Base-by-base conservation (phyloP, 2,797 vertebrate genomes). In the Otolemur crassicaudatus region DNA sequence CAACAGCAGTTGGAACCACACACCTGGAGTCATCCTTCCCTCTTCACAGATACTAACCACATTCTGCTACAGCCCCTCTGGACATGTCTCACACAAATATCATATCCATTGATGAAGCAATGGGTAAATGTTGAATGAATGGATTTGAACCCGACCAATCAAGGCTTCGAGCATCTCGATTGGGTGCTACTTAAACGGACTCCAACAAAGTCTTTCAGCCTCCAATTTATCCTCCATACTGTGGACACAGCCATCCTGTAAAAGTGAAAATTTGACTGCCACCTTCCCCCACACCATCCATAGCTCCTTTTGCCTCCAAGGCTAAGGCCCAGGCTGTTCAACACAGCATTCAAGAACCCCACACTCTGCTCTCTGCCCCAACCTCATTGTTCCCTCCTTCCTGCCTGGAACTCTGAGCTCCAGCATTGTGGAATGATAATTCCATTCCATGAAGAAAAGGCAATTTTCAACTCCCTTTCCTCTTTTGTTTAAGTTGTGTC, bases 321-420 rank as follows among this genome's bases (percentile, higher is more conserved):
- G 79, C 61, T 60, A 20, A 25, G 11, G 34, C 40, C 43, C 70
- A 29, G 13, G 31, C 53, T 9, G 6, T 46, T 61, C 43, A 2
- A 29, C 0, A 2, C 3, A 4, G 17, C 82, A 79, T 7, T 49
- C 4, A 37, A n/a, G 25, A 29, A 1, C 27, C 29, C 20, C 11
- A 12, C 8, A 40, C 56, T 69, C 25, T 29, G 49, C 14, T 8
- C 9, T 72, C 53, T 43, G 61, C 60, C 58, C n/a, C 5, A 22
- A 2, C n/a, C 9, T 43, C n/a, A 31, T 22, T 0, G 0, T 20
- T n/a, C 5, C 25, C 40, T 5, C 9, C 89, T 67, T 2, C 60
- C 63, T 6, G 1, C 75, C 88, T 25, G 73, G 67, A 61, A 23
- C 87, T 34, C n/a, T 9, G 27, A 43, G 37, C 40, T 65, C 43